These are phyloP conservation scores for Phaonia tiefii DNA, from an alignment of 2,888 invertebrate species.

Conservation along the genomic window DNA sequence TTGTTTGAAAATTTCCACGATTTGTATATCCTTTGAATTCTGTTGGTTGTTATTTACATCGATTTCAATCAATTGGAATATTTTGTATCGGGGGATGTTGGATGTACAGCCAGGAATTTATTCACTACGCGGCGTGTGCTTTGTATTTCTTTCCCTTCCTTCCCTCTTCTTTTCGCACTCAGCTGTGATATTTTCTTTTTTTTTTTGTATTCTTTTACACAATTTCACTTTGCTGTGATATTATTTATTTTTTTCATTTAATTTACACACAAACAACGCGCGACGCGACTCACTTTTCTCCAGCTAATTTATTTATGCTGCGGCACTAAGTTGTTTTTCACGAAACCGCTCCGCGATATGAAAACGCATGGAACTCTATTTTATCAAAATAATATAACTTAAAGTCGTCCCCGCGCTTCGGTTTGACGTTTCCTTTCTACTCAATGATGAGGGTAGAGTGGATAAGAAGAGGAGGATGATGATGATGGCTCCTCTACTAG, in stretches of 20 bases:
- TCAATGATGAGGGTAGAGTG: not conserved
- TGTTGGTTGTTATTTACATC: not conserved
- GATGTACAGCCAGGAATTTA: constrained; percentile 7
- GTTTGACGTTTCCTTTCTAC: not conserved
- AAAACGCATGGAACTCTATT: not conserved
- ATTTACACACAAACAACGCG: constrained; percentile 14
- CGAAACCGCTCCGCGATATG: not conserved
- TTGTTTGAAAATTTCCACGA: not conserved
- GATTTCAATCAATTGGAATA: not conserved
- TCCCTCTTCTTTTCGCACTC: constrained; percentile 11
- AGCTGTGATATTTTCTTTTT: too few species aligned
- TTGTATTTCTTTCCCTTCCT: not conserved
- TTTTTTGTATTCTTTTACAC: constrained; percentile 30
- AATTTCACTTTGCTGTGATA: too few species aligned
- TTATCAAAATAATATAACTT: too few species aligned
- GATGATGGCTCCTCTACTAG: not conserved
- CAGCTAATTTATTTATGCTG: too few species aligned
- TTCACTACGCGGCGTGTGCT: not conserved
- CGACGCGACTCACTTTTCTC: too few species aligned
- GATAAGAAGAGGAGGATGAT: too few species aligned
- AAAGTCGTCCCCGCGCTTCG: not conserved
- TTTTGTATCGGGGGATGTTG: not conserved
- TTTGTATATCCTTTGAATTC: not conserved
- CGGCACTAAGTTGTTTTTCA: too few species aligned
- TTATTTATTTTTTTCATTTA: constrained; percentile 39